Conservation (phyloP, 92 coral and sea anemone genomes). For the Phenganax subtilis region DNA sequence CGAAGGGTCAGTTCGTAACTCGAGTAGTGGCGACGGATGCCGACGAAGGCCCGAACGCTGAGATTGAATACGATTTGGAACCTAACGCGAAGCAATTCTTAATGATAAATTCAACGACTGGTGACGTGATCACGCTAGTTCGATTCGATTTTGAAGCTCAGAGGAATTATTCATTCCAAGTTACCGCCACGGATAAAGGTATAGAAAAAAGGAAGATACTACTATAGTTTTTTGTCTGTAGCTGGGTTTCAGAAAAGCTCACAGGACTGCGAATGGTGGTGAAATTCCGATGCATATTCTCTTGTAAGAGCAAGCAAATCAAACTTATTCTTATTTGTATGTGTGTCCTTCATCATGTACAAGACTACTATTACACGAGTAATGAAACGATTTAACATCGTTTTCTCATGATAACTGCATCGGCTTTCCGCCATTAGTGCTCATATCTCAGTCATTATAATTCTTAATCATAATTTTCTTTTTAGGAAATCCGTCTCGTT, state of each 20-base stretch:
- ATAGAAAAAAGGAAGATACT: background rate
- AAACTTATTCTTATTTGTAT: too few species aligned
- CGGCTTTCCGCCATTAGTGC: too few species aligned
- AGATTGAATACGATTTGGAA: conserved; percentile 54
- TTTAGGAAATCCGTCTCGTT: conserved; percentile 53
- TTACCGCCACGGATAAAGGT: conserved; percentile 73
- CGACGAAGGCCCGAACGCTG: conserved; percentile 68
- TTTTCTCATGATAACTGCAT: too few species aligned
- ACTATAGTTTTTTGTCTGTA: too few species aligned
- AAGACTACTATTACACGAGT: too few species aligned
- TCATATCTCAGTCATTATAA: too few species aligned
- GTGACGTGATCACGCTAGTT: conserved; percentile 59
- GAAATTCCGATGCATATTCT: too few species aligned
- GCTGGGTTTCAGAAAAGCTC: too few species aligned
- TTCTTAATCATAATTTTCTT: background rate
- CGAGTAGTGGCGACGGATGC: conserved; percentile 68
- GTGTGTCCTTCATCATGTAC: too few species aligned
- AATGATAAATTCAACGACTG: conserved; percentile 54
- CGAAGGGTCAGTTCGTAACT: conserved; percentile 62
- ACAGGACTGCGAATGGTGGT: too few species aligned
- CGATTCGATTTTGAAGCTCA: conserved; percentile 76
- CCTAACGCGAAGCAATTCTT: conserved; percentile 49
- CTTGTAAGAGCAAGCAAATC: too few species aligned
- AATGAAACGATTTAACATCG: too few species aligned
- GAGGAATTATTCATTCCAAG: conserved; percentile 55